Percentiles rank a stretch among this genome's conserved stretches.
phyloP scores from a whole-genome alignment of 1,140 invertebrate species.

The Bombus confusus region DNA sequence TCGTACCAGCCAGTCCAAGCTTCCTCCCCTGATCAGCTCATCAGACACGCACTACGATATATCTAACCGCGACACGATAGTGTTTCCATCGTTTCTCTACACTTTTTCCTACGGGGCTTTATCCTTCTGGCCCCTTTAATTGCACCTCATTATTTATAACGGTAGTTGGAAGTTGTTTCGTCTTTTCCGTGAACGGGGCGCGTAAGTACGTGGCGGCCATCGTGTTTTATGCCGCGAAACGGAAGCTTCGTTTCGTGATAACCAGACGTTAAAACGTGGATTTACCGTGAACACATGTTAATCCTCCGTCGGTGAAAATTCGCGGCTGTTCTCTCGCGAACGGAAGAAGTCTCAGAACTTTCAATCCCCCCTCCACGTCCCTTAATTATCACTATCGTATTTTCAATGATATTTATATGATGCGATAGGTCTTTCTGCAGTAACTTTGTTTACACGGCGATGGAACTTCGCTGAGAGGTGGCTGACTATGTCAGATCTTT shows the following conservation, averaged over 20 bases:
- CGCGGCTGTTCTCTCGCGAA: not conserved
- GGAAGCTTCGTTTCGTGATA: conserved; percentile 40
- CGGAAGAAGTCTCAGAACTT: not conserved
- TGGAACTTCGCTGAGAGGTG: too few relatives aligned
- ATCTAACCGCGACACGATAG: conserved; percentile 64
- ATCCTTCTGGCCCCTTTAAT: conserved; percentile 53
- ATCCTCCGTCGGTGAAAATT: conserved; percentile 25
- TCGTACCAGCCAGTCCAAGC: conserved; percentile 67
- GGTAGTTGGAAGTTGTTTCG: conserved; percentile 58
- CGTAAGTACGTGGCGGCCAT: not conserved
- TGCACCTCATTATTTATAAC: conserved; percentile 66
- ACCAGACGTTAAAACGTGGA: conserved; percentile 30
- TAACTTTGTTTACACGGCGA: not conserved
- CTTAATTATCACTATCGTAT: not conserved
- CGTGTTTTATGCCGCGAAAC: conserved; percentile 4
- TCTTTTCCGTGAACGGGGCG: not conserved
- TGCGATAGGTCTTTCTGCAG: not conserved
- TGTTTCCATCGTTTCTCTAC: conserved; percentile 57
- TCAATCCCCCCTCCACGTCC: not conserved
- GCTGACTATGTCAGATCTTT: too few relatives aligned
- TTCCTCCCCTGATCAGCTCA: conserved; percentile 50
- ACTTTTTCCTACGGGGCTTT: not conserved
- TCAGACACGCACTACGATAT: conserved; percentile 64
- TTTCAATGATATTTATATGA: not conserved
- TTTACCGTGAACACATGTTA: conserved; percentile 15